Conservation (phyloP, 1,140 invertebrate genomes). For the Dendroctonus valens region DNA sequence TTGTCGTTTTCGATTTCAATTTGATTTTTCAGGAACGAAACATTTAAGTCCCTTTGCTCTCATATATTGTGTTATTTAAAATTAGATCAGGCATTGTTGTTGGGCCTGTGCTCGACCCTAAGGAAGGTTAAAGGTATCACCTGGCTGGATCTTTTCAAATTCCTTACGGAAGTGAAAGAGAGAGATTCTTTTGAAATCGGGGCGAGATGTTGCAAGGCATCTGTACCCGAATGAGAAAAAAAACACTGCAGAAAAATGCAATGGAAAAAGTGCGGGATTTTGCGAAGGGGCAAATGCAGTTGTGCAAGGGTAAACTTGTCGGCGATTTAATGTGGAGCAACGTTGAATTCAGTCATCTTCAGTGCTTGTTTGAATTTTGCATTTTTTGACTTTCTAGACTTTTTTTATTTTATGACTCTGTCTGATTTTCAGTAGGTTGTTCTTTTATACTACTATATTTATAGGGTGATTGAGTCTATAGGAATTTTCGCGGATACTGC, state of each 20-base stretch:
- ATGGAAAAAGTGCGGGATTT: conserved; percentile 15
- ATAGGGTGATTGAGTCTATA: no score
- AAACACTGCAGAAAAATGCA: conserved; percentile 16
- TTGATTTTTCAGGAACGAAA: conserved; percentile 13
- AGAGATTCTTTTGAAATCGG: conserved; percentile 21
- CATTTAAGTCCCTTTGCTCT: conserved; percentile 31
- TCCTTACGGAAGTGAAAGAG: conserved; percentile 27
- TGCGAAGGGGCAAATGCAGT: conserved; percentile 20
- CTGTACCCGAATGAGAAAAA: conserved; percentile 7
- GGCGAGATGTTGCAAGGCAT: conserved; percentile 18
- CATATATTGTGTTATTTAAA: conserved; percentile 44
- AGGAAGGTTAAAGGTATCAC: conserved; percentile 36
- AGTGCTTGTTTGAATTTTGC: no score
- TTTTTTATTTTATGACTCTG: no score
- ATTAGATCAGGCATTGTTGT: conserved; percentile 44
- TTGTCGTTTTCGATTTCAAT: conserved; percentile 4
- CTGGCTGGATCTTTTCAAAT: conserved; percentile 26
- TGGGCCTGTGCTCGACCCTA: conserved; percentile 11
- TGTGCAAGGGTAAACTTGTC: conserved; percentile 11
- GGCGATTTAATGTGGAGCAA: no score
- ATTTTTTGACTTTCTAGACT: no score
- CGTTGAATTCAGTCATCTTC: no score
- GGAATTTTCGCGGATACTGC: no score
- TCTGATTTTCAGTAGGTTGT: no score
- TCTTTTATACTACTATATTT: no score